Base-by-base conservation (phyloP, 2,797 vertebrate genomes). In the Lepilemur ruficaudatus region DNA sequence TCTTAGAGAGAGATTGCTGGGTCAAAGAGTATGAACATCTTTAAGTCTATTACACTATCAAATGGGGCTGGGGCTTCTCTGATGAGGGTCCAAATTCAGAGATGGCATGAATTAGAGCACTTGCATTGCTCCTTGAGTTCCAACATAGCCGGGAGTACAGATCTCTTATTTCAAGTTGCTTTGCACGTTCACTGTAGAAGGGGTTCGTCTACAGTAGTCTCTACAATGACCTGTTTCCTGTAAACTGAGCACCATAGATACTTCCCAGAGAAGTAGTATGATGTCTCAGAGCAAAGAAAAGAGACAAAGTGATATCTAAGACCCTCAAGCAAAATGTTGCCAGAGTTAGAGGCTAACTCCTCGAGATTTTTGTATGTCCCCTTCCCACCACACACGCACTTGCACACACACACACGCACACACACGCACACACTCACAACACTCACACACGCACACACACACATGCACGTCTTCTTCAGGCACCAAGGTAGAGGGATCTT, bases 31-130 rank as follows among this genome's bases (percentile, higher is more conserved):
- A 4, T 23, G 38, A 61, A 25, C 13, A 23, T 81, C 41, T 78
- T 46, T 72, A 28, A 61, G 52, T 28, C 61, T 75, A 8, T 46
- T n/a, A 8, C 17, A 8, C 50, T 46, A 22, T 61, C 43, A 43
- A 32, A 5, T 41, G 72, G 70, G 70, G 14, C n/a, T 11, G 35
- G 41, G 41, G 12, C 52, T 61, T 46, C 48, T 50, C 63, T 28
- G 35, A 59, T 2, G 11, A 43, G 35, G 32, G 22, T 35, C 41
- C 46, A 15, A 1, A 28, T 25, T 48, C 11, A 13, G 4, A 8
- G 7, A 25, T 7, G 32, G 5, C 32, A 6, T 46, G 17, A 35
- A 11, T 0, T 23, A 18, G 9, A 25, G 10, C 3, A 0, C 15
- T 12, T 25, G 0, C 14, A 25, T 10, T 28, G 14, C 9, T 57